A percentile compares a stretch with the other conserved stretches of the same genome.
phyloP scores from a whole-genome alignment of 2,113 vertebrate species.

The Mionectes macconnelli region DNA sequence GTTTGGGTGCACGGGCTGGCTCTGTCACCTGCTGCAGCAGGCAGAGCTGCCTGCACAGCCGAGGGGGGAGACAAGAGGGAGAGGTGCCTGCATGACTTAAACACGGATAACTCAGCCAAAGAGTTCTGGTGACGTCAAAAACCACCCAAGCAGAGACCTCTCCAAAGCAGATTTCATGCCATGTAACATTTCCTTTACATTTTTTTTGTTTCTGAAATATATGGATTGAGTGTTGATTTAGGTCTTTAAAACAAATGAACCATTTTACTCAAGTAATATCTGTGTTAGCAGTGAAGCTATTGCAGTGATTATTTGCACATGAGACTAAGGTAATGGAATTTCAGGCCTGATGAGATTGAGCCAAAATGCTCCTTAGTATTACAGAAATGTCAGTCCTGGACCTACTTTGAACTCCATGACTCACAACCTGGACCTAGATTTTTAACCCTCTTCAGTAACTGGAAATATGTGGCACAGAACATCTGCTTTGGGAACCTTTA shows the following conservation, averaged over 20 bases:
- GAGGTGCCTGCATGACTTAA: not conserved
- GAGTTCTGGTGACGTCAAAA: not conserved
- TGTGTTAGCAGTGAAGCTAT: not conserved
- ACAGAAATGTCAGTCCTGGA: constrained; percentile 29
- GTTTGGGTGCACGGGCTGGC: fast-evolving
- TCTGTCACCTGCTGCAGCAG: not conserved
- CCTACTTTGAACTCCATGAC: not conserved
- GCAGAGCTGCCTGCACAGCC: not conserved
- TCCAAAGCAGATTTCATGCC: not conserved
- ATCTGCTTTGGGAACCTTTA: not conserved
- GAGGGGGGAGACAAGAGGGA: not conserved
- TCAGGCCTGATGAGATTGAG: not conserved
- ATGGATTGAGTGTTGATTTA: constrained; percentile 11
- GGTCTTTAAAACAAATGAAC: constrained; percentile 54
- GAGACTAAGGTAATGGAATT: constrained; percentile 9
- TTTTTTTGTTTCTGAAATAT: constrained; percentile 25
- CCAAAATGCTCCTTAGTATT: not conserved
- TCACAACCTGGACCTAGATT: not conserved
- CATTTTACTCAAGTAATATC: constrained; percentile 37
- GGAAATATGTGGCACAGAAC: not conserved
- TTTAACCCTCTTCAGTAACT: constrained; percentile 1
- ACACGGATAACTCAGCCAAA: not conserved
- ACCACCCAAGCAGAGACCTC: not conserved
- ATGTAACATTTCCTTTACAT: not conserved
- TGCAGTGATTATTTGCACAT: not conserved